Evolutionary conservation across 92 coral and sea anemone species (phyloP).

Genomic region (Parazoanthus swiftii): DNA sequence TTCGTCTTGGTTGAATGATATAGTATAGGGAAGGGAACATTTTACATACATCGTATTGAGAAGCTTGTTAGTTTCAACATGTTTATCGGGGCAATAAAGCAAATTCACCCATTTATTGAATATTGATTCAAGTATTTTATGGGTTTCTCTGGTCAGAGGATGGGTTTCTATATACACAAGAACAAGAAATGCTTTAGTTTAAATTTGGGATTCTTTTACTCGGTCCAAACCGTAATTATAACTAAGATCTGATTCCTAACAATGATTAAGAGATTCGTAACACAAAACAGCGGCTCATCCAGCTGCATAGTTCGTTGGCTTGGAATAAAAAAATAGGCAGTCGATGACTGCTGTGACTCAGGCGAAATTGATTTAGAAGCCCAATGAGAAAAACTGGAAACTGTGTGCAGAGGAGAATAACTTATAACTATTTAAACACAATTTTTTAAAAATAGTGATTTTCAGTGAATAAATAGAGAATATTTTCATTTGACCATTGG

Average conservation of each 20-base stretch:
- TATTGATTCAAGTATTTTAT: not conserved
- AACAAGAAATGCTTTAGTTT: conserved; percentile 29
- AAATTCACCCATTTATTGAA: conserved; percentile 12
- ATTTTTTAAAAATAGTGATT: no score
- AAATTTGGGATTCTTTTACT: not conserved
- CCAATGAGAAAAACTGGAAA: no score
- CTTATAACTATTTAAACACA: no score
- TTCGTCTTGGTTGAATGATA: conserved; percentile 21
- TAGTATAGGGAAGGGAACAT: conserved; percentile 5
- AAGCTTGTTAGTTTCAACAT: conserved; percentile 17
- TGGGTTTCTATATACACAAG: conserved; percentile 36
- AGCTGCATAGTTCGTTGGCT: not conserved
- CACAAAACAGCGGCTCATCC: not conserved
- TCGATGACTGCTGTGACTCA: no score
- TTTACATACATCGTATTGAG: conserved; percentile 18
- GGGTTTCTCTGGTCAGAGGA: no score
- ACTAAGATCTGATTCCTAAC: conserved; percentile 2
- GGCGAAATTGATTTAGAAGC: no score
- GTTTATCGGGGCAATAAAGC: not conserved
- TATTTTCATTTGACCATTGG: no score
- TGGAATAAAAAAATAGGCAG: not conserved
- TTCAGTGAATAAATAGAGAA: no score
- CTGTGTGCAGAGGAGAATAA: no score
- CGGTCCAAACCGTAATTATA: not conserved
- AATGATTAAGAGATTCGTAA: not conserved